phyloP scores from a whole-genome alignment of 1,140 invertebrate species.

The Oreohelix idahoensis region DNA sequence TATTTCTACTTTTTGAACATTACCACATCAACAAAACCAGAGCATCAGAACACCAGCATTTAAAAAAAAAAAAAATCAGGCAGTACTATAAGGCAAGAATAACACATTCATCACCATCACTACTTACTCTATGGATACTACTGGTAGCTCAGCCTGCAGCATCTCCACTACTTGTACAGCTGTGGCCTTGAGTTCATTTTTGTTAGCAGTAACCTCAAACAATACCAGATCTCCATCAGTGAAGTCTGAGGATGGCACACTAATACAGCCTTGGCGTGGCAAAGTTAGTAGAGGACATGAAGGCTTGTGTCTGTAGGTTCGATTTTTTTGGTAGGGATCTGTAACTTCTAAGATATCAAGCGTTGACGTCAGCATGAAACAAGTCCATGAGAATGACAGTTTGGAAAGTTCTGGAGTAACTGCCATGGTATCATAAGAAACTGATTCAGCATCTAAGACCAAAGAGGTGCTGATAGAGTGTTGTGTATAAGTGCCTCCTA shows the following conservation, averaged over 20 bases:
- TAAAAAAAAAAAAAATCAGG: too few species aligned
- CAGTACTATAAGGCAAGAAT: too few species aligned
- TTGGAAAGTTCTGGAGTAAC: neutral
- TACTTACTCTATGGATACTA: neutral
- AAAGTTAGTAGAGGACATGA: neutral
- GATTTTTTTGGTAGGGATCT: neutral
- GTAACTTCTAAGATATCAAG: neutral
- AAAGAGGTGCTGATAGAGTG: neutral
- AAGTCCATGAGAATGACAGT: neutral
- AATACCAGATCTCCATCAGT: constrained; percentile 1
- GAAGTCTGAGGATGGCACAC: neutral
- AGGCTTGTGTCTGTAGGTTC: neutral
- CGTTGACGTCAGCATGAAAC: neutral
- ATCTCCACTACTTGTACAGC: neutral
- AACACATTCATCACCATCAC: neutral
- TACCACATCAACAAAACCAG: too few species aligned
- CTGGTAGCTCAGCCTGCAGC: neutral
- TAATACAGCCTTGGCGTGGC: neutral
- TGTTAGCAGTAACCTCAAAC: neutral
- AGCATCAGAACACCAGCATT: too few species aligned
- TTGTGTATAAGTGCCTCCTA: constrained; percentile 3
- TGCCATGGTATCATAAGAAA: neutral
- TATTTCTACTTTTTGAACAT: too few species aligned
- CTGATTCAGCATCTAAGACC: neutral
- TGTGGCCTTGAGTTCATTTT: neutral